Conservation (phyloP, 2,113 vertebrate genomes). For the Hemiscyllium ocellatum region DNA sequence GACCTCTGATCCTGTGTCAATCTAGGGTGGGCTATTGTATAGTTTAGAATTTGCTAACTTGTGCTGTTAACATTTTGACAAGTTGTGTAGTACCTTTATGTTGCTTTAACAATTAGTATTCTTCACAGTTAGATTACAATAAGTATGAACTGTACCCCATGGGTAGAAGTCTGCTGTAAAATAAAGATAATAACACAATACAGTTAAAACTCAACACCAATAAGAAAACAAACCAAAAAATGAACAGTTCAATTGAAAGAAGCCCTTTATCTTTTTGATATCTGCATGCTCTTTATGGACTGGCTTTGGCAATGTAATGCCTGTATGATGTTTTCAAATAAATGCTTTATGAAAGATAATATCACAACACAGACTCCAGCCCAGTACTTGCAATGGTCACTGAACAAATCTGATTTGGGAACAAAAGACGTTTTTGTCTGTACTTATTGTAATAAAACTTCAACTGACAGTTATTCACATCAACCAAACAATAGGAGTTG, state of each 20-base stretch:
- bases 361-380: slow-evolving; percentile 7
- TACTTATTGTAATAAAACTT: background rate
- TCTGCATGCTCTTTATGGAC: slow-evolving; percentile 76
- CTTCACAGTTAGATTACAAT: slow-evolving; percentile 55
- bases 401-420: background rate
- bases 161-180: slow-evolving; percentile 69
- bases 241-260: slow-evolving; percentile 53
- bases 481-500: background rate
- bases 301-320: slow-evolving; percentile 77
- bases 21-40: slow-evolving; percentile 62
- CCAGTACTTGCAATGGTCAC: slow-evolving; percentile 2
- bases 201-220: slow-evolving; percentile 57
- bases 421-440: background rate
- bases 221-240: slow-evolving; percentile 52
- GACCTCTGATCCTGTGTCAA: slow-evolving; percentile 60
- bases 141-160: slow-evolving; percentile 71
- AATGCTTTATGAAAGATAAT: slow-evolving; percentile 66
- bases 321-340: slow-evolving; percentile 80
- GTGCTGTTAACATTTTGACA: slow-evolving; percentile 74
- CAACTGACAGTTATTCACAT: background rate
- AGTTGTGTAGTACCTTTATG: slow-evolving; percentile 59
- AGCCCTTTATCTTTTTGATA: slow-evolving; percentile 66
- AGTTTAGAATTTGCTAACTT: slow-evolving; percentile 71
- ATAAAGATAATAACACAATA: slow-evolving; percentile 56
- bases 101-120: slow-evolving; percentile 57